These are phyloP conservation scores for Manduca sexta DNA, from an alignment of 1,140 invertebrate species.

Conservation along the genomic window DNA sequence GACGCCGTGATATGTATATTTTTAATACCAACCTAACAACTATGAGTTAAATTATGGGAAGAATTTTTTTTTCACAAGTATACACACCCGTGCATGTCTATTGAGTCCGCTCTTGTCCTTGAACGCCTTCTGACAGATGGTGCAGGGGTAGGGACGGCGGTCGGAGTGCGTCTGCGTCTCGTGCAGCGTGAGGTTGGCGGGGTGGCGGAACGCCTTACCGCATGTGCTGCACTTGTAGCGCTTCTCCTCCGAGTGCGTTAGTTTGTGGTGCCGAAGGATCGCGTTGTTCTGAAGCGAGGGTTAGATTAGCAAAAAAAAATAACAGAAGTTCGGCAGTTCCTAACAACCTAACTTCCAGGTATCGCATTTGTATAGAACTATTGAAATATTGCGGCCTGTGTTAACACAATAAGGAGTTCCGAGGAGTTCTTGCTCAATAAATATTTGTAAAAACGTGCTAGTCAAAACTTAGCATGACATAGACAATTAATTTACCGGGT, in stretches of 20 bases:
- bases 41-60: neutral
- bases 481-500: no score
- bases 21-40: no score
- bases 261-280: slow-evolving; percentile 68
- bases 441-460: no score
- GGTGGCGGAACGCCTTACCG: slow-evolving; percentile 71
- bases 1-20: no score
- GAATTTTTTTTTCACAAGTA: neutral
- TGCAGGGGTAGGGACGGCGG: slow-evolving; percentile 42
- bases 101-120: slow-evolving; percentile 53
- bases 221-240: slow-evolving; percentile 70
- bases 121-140: slow-evolving; percentile 50
- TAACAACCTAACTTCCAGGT: neutral
- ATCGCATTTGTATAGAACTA: no score
- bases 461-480: no score
- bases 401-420: no score
- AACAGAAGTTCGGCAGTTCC: no score
- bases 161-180: slow-evolving; percentile 69
- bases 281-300: slow-evolving; percentile 58
- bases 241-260: slow-evolving; percentile 74
- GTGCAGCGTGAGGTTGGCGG: slow-evolving; percentile 68
- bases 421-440: no score
- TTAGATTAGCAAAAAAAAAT: no score
- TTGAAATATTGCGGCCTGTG: no score
- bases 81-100: slow-evolving; percentile 46